phyloP scores from a whole-genome alignment of 1,140 invertebrate species.

The Phortica variegata region DNA sequence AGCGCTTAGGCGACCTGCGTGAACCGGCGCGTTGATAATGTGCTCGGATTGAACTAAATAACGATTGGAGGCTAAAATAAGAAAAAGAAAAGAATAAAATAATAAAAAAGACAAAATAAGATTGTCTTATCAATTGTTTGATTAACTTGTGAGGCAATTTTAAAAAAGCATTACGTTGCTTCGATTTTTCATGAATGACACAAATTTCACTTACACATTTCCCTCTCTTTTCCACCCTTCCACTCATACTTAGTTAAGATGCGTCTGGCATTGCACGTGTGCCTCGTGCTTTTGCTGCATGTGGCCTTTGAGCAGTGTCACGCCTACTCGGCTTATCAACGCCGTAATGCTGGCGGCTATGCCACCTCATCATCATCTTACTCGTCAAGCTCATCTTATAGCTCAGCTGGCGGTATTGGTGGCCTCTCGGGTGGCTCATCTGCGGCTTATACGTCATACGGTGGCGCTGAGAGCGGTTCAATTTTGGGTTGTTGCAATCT shows the following conservation, averaged over 20 bases:
- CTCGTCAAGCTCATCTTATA: constrained; percentile 13
- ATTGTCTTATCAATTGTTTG: constrained; percentile 5
- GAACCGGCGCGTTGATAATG: too few relatives aligned
- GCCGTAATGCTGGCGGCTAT: constrained; percentile 12
- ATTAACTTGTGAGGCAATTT: background rate
- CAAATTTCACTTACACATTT: constrained; percentile 16
- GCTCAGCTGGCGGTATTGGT: constrained; percentile 1
- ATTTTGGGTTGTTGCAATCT: constrained; percentile 19
- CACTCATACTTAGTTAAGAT: too few relatives aligned
- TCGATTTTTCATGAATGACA: constrained; percentile 30
- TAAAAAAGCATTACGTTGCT: constrained; percentile 11
- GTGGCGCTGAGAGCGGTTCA: too few relatives aligned
- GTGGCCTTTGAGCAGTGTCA: constrained; percentile 23
- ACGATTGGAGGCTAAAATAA: constrained; percentile 20
- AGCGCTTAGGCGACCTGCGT: too few relatives aligned
- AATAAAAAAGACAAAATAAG: constrained; percentile 1
- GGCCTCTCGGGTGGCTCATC: too few relatives aligned
- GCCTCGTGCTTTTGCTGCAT: constrained; percentile 27
- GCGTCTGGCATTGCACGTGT: constrained; percentile 29
- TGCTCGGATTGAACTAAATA: too few relatives aligned
- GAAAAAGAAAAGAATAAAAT: constrained; percentile 13
- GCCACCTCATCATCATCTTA: constrained; percentile 26
- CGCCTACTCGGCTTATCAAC: constrained; percentile 16
- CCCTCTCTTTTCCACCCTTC: constrained; percentile 16
- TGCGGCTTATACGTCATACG: too few relatives aligned